Conservation (phyloP, 1,140 invertebrate genomes). For the Araneus ventricosus region DNA sequence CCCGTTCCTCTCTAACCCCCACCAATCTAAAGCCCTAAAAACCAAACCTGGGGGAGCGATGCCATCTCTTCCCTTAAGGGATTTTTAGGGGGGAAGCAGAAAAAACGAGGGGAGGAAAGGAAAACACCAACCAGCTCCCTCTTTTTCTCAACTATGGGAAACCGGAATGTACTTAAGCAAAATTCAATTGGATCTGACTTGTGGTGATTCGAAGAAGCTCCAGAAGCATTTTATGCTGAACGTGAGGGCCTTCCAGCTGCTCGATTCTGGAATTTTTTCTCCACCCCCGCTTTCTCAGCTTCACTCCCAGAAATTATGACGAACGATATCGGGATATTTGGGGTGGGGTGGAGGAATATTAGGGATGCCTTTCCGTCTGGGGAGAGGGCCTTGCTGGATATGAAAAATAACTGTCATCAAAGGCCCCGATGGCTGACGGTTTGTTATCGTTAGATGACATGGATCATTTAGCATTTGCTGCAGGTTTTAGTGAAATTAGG, state of each 20-base stretch:
- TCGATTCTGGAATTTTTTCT: background rate
- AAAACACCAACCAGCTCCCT: conserved; percentile 26
- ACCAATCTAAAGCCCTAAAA: background rate
- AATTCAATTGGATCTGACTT: conserved; percentile 62
- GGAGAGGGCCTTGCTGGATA: background rate
- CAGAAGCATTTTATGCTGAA: conserved; percentile 30
- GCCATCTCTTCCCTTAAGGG: background rate
- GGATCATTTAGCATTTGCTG: background rate
- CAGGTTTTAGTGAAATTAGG: conserved; percentile 41
- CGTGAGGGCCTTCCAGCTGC: conserved; percentile 43
- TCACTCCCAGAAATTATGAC: conserved; percentile 51
- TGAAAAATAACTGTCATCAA: conserved; percentile 62
- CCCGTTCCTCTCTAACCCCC: background rate
- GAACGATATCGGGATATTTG: background rate
- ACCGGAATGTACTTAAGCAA: conserved; percentile 55
- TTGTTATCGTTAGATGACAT: conserved; percentile 24
- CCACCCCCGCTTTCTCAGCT: background rate
- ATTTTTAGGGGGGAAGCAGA: background rate
- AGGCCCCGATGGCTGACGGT: background rate
- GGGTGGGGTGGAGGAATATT: background rate
- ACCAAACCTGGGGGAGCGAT: background rate
- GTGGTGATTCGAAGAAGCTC: conserved; percentile 26
- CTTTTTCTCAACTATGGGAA: conserved; percentile 15
- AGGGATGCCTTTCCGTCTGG: background rate
- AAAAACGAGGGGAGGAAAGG: background rate